Percentiles rank a stretch among this genome's conserved stretches.
These are phyloP conservation scores for Muschampia plurimacula DNA, from an alignment of 2,888 invertebrate genomes.

Conservation along the genomic window DNA sequence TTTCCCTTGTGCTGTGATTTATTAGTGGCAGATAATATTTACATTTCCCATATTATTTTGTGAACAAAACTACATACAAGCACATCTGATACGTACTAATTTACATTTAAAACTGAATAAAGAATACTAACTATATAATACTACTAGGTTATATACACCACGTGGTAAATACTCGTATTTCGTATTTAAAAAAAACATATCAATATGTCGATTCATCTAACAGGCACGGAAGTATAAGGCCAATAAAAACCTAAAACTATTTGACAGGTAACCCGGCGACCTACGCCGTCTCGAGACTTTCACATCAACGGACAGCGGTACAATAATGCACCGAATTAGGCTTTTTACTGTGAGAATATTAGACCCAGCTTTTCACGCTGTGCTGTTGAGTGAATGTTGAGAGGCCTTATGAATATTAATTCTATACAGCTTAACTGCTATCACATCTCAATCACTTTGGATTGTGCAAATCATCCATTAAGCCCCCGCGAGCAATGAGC, in stretches of 20 bases:
- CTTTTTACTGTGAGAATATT: conserved; percentile 54
- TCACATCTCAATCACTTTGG: conserved; percentile 59
- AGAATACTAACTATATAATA: too few relatives aligned
- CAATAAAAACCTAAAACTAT: conserved; percentile 52
- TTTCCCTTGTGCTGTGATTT: too few relatives aligned
- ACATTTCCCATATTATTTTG: too few relatives aligned
- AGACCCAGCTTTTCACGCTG: conserved; percentile 34
- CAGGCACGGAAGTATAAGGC: conserved; percentile 49
- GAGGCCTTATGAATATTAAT: conserved; percentile 58
- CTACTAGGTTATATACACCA: too few relatives aligned
- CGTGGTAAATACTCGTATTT: too few relatives aligned
- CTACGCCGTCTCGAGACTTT: conserved; percentile 59
- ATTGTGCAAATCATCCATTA: conserved; percentile 58
- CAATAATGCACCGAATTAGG: conserved; percentile 60
- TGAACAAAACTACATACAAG: too few relatives aligned
- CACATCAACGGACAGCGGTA: conserved; percentile 55
- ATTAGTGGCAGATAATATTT: too few relatives aligned
- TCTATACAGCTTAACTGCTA: conserved; percentile 37
- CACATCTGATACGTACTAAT: too few relatives aligned
- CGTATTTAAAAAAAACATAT: neutral
- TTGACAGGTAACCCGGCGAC: conserved; percentile 68
- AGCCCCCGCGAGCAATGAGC: neutral
- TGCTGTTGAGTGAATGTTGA: conserved; percentile 43
- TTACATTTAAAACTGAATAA: too few relatives aligned
- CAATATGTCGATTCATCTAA: conserved; percentile 54